A percentile compares a stretch with the other conserved stretches of the same genome.
phyloP scores from a whole-genome alignment of 2,797 vertebrate species.

The Apogon hyalosoma region DNA sequence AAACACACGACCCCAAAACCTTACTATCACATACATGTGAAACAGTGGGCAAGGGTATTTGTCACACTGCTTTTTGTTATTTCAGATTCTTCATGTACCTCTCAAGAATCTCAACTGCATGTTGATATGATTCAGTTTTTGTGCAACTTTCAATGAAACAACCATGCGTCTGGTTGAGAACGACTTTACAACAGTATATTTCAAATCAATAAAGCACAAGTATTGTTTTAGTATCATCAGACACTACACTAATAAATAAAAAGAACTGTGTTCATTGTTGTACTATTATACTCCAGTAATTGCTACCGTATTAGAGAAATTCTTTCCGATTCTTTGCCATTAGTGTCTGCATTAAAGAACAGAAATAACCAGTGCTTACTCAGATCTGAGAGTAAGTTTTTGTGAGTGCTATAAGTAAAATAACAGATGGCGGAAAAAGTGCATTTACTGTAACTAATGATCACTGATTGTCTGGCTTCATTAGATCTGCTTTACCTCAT shows the following conservation, averaged over 20 bases:
- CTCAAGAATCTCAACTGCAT: not conserved
- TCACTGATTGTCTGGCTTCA: constrained; percentile 3
- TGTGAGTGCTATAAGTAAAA: constrained; percentile 4
- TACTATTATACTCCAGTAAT: too few species aligned
- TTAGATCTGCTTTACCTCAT: not conserved
- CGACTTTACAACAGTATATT: not conserved
- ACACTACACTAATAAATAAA: not conserved
- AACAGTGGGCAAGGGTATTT: not conserved
- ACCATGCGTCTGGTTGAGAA: not conserved
- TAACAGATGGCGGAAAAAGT: not conserved
- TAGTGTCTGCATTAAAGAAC: not conserved
- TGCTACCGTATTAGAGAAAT: too few species aligned
- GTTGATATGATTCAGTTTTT: constrained; percentile 1
- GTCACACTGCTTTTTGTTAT: not conserved
- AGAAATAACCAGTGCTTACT: not conserved
- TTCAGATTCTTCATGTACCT: not conserved
- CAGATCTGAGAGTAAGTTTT: not conserved
- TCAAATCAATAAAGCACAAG: not conserved
- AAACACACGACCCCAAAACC: not conserved
- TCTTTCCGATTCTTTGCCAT: too few species aligned
- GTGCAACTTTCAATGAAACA: not conserved
- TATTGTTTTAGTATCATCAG: not conserved
- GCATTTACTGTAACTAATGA: not conserved
- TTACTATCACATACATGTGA: not conserved
- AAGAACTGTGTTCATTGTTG: not conserved